Evolutionary conservation across 2,888 invertebrate genomes (phyloP).

Genomic region (Scrobipalpa costella): DNA sequence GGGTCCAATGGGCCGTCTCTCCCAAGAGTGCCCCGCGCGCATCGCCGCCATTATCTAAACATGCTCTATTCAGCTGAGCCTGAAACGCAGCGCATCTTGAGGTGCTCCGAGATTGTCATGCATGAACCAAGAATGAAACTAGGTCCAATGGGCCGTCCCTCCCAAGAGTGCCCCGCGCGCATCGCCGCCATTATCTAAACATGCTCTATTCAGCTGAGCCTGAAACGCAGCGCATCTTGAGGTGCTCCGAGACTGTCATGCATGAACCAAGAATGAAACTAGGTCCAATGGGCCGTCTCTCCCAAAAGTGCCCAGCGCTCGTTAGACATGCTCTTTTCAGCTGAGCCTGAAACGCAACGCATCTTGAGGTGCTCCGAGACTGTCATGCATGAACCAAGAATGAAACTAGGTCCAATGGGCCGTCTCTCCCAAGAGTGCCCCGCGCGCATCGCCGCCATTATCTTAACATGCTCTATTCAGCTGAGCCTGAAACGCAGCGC

Average conservation of each 20-base stretch:
- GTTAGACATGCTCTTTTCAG: constrained; percentile 56
- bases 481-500: constrained; percentile 59
- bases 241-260: too few relatives aligned
- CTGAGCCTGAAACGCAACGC: constrained; percentile 59
- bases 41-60: constrained; percentile 60
- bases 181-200: constrained; percentile 60
- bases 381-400: too few relatives aligned
- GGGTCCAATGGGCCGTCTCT: constrained; percentile 77
- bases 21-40: constrained; percentile 72
- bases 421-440: constrained; percentile 75
- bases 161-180: constrained; percentile 73
- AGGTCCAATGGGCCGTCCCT: constrained; percentile 77
- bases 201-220: constrained; percentile 50
- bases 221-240: constrained; percentile 55
- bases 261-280: neutral
- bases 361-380: neutral
- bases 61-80: constrained; percentile 50
- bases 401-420: constrained; percentile 62
- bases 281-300: constrained; percentile 76
- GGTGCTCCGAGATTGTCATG: too few relatives aligned
- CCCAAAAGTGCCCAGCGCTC: constrained; percentile 72
- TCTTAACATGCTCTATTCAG: constrained; percentile 56
- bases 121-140: constrained; percentile 55
- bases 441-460: constrained; percentile 63
- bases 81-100: constrained; percentile 55